Percentiles rank a stretch among this genome's conserved stretches.
These are phyloP conservation scores for Crepidodera aurea DNA, from an alignment of 2,888 invertebrate genomes.

Conservation along the genomic window DNA sequence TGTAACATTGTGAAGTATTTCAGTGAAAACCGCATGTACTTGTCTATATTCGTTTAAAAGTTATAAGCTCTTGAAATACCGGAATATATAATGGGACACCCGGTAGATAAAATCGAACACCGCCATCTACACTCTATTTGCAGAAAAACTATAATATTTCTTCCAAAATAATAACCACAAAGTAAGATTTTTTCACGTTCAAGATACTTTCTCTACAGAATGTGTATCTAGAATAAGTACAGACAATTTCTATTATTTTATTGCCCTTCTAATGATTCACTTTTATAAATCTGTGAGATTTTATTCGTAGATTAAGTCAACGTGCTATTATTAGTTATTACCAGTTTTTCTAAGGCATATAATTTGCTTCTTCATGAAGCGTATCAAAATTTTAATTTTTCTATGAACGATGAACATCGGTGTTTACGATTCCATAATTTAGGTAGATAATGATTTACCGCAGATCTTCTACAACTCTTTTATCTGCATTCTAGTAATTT, in stretches of 20 bases:
- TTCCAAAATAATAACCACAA: too few relatives aligned
- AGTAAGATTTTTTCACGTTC: too few relatives aligned
- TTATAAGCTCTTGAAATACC: too few relatives aligned
- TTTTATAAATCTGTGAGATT: conserved; percentile 1
- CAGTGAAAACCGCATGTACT: too few relatives aligned
- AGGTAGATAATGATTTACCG: background rate
- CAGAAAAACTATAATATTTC: too few relatives aligned
- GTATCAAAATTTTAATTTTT: conserved; percentile 18
- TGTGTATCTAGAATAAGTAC: background rate
- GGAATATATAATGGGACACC: too few relatives aligned
- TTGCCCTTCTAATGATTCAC: background rate
- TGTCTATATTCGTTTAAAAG: too few relatives aligned
- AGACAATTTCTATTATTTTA: background rate
- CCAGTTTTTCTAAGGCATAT: background rate
- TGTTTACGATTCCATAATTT: background rate
- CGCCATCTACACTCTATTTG: too few relatives aligned
- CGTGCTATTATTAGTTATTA: background rate
- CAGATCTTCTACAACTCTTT: background rate
- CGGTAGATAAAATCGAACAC: too few relatives aligned
- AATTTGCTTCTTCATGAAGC: conserved; percentile 7
- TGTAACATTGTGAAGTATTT: too few relatives aligned
- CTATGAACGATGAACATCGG: background rate
- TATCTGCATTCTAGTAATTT: background rate
- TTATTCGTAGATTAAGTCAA: background rate
- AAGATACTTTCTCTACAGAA: too few relatives aligned